Evolutionary conservation across 2,888 invertebrate genomes (phyloP).

Genomic region (Caenorhabditis japonica): DNA sequence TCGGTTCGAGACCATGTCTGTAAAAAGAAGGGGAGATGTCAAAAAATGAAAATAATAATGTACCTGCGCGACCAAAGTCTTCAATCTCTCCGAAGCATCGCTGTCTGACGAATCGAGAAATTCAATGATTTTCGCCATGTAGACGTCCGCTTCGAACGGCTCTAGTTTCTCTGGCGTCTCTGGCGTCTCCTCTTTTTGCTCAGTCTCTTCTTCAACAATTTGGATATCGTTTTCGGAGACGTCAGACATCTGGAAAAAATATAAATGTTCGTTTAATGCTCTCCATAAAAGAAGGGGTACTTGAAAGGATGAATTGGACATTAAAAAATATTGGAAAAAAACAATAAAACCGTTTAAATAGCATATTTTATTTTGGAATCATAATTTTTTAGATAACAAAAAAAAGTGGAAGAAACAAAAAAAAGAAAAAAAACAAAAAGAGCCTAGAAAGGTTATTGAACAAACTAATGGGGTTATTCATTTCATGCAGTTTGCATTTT

Average conservation of each 20-base stretch:
- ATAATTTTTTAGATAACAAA: too few relatives aligned
- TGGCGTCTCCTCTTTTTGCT: not conserved
- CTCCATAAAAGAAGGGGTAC: not conserved
- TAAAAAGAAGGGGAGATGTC: not conserved
- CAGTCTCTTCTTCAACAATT: constrained; percentile 4
- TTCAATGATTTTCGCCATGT: constrained; percentile 21
- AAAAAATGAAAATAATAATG: not conserved
- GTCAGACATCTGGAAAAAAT: constrained; percentile 6
- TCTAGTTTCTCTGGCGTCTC: not conserved
- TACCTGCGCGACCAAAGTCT: constrained; percentile 17
- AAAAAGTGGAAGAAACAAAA: constrained; percentile 5
- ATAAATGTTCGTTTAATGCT: not conserved
- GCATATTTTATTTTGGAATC: too few relatives aligned
- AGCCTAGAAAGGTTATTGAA: constrained; percentile 30
- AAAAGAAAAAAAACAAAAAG: constrained; percentile 25
- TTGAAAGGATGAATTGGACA: not conserved
- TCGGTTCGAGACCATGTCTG: constrained; percentile 15
- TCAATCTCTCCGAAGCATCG: constrained; percentile 16
- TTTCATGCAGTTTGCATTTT: too few relatives aligned
- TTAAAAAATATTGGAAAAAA: not conserved
- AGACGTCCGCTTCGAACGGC: constrained; percentile 20
- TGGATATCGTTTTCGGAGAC: not conserved
- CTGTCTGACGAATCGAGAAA: constrained; percentile 21
- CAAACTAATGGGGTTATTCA: too few relatives aligned
- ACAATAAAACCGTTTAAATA: not conserved